Conservation (phyloP, 2,113 vertebrate species). For the Nothobranchius furzeri region DNA sequence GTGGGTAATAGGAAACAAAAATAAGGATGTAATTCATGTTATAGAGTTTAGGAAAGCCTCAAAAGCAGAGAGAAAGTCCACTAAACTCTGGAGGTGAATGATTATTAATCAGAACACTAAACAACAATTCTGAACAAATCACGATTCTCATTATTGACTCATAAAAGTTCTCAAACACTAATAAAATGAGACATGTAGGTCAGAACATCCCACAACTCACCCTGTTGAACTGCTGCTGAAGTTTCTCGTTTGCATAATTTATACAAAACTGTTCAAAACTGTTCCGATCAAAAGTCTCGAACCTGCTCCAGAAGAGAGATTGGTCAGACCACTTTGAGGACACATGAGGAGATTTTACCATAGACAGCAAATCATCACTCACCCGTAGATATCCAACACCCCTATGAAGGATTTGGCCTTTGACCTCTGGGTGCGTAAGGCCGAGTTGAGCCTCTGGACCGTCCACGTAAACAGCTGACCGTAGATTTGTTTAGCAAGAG, state of each 20-base stretch:
- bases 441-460: constrained; percentile 77
- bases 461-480: constrained; percentile 80
- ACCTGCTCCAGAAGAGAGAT: constrained; percentile 64
- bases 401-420: constrained; percentile 71
- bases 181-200: not conserved
- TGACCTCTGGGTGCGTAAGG: constrained; percentile 61
- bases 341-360: not conserved
- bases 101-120: too few relatives aligned
- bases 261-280: constrained; percentile 88
- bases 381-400: constrained; percentile 84
- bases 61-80: too few relatives aligned
- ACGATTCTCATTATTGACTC: not conserved
- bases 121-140: too few relatives aligned
- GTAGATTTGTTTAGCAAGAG: constrained; percentile 80
- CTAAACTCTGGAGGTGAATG: too few relatives aligned
- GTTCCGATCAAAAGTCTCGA: constrained; percentile 84
- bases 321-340: not conserved
- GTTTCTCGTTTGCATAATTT: constrained; percentile 85
- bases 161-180: not conserved
- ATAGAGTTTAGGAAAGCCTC: too few relatives aligned
- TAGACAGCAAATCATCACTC: constrained; percentile 13
- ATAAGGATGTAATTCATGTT: too few relatives aligned
- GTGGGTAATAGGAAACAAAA: too few relatives aligned
- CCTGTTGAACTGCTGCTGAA: constrained; percentile 85
- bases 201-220: constrained; percentile 57